These are phyloP conservation scores for Oedothorax gibbosus DNA, from an alignment of 1,140 invertebrate species.

Conservation along the genomic window DNA sequence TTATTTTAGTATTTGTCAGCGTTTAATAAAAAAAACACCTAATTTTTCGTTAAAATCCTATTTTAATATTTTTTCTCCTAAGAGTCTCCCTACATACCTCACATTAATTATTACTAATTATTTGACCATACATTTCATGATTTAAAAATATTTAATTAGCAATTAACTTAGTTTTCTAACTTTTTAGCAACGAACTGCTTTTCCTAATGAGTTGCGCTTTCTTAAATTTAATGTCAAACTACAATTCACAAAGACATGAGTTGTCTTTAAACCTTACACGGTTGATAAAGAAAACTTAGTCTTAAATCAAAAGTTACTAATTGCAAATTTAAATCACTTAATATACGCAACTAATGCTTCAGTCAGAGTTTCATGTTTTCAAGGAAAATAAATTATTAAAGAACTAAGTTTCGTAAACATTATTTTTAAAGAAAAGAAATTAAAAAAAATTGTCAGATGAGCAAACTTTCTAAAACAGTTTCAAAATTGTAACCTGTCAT, in stretches of 20 bases:
- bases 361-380: neutral
- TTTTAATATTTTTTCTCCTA: too few species aligned
- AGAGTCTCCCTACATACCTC: too few species aligned
- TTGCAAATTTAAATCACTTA: neutral
- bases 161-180: conserved; percentile 16
- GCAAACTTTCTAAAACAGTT: conserved; percentile 5
- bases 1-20: too few species aligned
- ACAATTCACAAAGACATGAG: conserved; percentile 1
- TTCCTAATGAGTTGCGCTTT: conserved; percentile 9
- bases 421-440: neutral
- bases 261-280: neutral
- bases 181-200: conserved; percentile 10
- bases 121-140: conserved; percentile 22
- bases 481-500: conserved; percentile 43
- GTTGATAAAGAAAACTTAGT: neutral
- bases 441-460: conserved; percentile 4
- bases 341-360: neutral
- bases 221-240: neutral
- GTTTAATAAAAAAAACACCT: too few species aligned
- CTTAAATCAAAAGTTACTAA: neutral
- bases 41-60: too few species aligned
- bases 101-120: too few species aligned
- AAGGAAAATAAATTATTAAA: neutral
- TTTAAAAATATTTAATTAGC: conserved; percentile 33
- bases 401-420: conserved; percentile 1